phyloP scores from a whole-genome alignment of 2,888 invertebrate species.

The Folsomia candida region DNA sequence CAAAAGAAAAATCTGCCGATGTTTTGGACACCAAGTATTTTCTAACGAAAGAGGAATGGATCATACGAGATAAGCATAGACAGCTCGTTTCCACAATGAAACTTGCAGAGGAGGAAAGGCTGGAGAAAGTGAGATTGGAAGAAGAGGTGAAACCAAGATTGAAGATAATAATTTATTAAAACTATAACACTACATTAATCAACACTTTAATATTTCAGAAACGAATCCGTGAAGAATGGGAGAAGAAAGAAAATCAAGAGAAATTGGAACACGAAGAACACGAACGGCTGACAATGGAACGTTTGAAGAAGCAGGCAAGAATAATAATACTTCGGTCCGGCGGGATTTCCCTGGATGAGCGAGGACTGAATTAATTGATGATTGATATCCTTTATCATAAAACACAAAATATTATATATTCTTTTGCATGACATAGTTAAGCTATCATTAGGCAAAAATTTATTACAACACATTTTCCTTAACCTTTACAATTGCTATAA shows the following conservation, averaged over 20 bases:
- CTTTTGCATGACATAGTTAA: not conserved
- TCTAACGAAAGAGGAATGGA: constrained; percentile 35
- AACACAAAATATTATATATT: not conserved
- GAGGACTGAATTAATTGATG: not conserved
- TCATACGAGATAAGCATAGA: constrained; percentile 28
- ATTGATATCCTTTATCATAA: constrained; percentile 6
- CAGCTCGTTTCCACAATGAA: constrained; percentile 29
- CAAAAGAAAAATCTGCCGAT: not conserved
- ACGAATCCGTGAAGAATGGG: constrained; percentile 64
- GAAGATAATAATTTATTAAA: constrained; percentile 8
- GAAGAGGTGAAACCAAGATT: constrained; percentile 25
- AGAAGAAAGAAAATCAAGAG: constrained; percentile 62
- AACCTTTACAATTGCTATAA: constrained; percentile 23
- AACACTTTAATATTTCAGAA: constrained; percentile 45
- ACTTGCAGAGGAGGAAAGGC: constrained; percentile 27
- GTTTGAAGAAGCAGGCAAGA: constrained; percentile 54
- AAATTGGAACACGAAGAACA: constrained; percentile 61
- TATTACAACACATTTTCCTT: constrained; percentile 46
- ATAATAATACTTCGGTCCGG: too few relatives aligned
- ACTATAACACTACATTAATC: not conserved
- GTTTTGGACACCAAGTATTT: constrained; percentile 21
- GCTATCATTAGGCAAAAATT: constrained; percentile 1
- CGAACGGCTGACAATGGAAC: constrained; percentile 56
- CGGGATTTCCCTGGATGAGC: not conserved
- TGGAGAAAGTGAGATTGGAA: constrained; percentile 23